Evolutionary conservation across 2,113 vertebrate genomes (phyloP), one percentile per base, ranked within the genome.

Genomic region (Verasper variegatus): DNA sequence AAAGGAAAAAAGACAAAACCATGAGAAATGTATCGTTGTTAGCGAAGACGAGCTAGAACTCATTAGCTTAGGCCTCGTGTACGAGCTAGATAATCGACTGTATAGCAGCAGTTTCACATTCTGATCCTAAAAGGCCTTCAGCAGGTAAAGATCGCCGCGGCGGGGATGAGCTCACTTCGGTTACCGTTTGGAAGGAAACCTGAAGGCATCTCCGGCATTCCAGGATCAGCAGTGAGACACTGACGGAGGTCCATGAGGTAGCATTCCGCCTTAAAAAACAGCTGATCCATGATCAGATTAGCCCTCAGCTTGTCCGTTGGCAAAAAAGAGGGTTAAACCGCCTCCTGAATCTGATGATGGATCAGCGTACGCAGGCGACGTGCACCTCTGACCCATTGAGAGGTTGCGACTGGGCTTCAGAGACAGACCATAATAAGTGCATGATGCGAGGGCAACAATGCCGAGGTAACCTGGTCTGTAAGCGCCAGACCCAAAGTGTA

Each of bases 401-500:
- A 86, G 85, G 78, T 84, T 84, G 87, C 61, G 84, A 83, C 84
- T 85, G 89, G 92, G 92, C 88, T 91, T 90, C 71, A 63, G 81
- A 85, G 86, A 91, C 90, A 91, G 92, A 93, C 92, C 91, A 85
- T 90, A 89, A 92, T 93, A 94, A 94, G 92, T 94, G 94, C 91
- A 93, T 91, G 93, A 93, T 93, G 93, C 94, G 71, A 91, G 21
- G 89, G 92, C 91, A 93, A 93, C 93, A 92, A 93, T 89, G 90
- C 90, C 90, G 94, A 95, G 94, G 94, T 95, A 95, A 95, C 93
- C 89, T 90, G 91, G 93, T 94, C 92, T 91, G 91, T 74, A 56
- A 92, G 88, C 81, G 81, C 93, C 89, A 93, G 91, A 93, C 89
- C 89, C 86, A 93, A 92, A 93, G 88, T 91, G 92, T 93, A 94